Percentiles rank a stretch among this genome's conserved stretches.
These are phyloP conservation scores for Chrysomallon squamiferum DNA, from an alignment of 1,140 invertebrate genomes.

Conservation along the genomic window DNA sequence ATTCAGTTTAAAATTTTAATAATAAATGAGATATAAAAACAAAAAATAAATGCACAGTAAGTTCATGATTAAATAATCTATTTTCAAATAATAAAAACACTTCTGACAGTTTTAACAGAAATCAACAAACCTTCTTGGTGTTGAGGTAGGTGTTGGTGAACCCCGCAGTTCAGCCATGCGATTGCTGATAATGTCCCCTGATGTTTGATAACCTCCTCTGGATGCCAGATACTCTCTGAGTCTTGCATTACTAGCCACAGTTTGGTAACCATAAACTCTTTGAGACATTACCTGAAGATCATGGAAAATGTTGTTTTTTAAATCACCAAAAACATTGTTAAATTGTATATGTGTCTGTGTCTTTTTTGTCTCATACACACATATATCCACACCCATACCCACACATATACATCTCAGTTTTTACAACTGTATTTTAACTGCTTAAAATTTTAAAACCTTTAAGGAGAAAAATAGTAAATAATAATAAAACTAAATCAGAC, in stretches of 20 bases:
- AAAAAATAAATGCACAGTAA: no score
- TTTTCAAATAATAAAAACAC: no score
- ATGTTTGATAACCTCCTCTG: constrained; percentile 45
- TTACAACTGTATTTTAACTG: no score
- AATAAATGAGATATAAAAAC: no score
- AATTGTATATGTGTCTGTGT: background rate
- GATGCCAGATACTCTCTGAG: constrained; percentile 49
- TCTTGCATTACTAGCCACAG: constrained; percentile 45
- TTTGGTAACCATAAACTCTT: constrained; percentile 43
- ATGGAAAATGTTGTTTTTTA: constrained; percentile 2
- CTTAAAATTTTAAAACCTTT: no score
- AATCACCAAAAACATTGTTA: background rate
- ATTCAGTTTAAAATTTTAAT: no score
- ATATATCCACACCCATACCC: no score
- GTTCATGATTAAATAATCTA: no score
- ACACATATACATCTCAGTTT: no score
- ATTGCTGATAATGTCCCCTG: constrained; percentile 44
- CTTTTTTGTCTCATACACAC: background rate
- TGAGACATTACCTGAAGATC: constrained; percentile 40
- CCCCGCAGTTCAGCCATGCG: constrained; percentile 55
- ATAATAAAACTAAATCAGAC: no score
- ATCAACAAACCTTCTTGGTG: constrained; percentile 20
- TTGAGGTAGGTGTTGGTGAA: constrained; percentile 15
- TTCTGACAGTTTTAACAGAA: no score
- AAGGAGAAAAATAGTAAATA: no score